Percentiles rank a stretch among this genome's conserved stretches.
These are phyloP conservation scores for Meghimatium bilineatum DNA, from an alignment of 2,888 invertebrate species.

Conservation along the genomic window DNA sequence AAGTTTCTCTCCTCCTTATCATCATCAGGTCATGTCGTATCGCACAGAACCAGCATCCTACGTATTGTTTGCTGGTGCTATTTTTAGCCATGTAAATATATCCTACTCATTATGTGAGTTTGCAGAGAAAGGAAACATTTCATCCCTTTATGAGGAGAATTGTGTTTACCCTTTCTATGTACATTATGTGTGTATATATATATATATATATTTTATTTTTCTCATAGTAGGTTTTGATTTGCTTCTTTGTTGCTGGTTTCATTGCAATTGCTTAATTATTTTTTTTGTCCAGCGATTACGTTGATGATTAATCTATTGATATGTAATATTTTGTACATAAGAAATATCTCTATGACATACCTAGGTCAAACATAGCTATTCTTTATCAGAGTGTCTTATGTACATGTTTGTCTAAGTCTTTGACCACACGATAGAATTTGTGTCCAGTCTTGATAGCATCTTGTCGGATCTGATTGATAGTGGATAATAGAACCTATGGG, in stretches of 20 bases:
- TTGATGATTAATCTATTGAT: not conserved
- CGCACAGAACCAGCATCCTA: constrained; percentile 5
- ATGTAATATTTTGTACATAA: constrained; percentile 7
- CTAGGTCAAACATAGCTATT: not conserved
- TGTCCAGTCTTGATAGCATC: too few species aligned
- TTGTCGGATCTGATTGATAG: too few species aligned
- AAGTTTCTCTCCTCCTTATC: not conserved
- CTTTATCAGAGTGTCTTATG: too few species aligned
- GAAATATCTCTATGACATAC: not conserved
- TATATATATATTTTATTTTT: not conserved
- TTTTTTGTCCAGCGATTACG: not conserved
- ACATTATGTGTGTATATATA: too few species aligned
- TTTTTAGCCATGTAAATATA: not conserved
- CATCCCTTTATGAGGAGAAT: not conserved
- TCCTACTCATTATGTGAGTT: not conserved
- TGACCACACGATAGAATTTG: too few species aligned
- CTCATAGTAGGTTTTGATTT: not conserved
- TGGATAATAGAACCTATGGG: too few species aligned
- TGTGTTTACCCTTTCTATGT: not conserved
- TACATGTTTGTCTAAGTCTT: too few species aligned
- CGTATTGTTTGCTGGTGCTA: not conserved
- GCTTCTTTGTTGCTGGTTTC: constrained; percentile 1
- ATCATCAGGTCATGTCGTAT: constrained; percentile 22
- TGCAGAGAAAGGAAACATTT: not conserved
- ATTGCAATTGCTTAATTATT: not conserved